phyloP scores from a whole-genome alignment of 1,140 invertebrate genomes.

The Euura lappo region DNA sequence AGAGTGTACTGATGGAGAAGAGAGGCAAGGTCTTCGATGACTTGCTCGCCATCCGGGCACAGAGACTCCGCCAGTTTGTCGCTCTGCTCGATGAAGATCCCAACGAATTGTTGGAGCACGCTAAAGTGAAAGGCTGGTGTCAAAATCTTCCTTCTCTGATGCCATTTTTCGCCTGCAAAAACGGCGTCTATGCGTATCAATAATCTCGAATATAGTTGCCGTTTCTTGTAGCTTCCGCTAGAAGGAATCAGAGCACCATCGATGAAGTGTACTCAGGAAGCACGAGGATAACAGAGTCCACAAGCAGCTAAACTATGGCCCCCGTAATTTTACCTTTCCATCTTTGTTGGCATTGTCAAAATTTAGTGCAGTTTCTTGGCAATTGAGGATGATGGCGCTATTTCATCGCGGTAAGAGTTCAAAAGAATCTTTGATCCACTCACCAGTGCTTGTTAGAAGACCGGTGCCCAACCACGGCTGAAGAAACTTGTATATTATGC shows the following conservation, averaged over 20 bases:
- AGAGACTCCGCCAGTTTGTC: slow-evolving; percentile 61
- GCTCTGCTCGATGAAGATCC: slow-evolving; percentile 72
- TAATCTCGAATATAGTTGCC: no score
- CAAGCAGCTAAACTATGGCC: no score
- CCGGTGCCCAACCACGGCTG: slow-evolving; percentile 72
- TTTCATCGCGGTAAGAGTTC: no score
- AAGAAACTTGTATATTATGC: slow-evolving; percentile 64
- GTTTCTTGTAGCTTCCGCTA: no score
- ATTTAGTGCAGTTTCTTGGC: no score
- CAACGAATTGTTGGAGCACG: slow-evolving; percentile 80
- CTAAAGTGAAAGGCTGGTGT: slow-evolving; percentile 81
- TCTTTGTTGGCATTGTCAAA: no score
- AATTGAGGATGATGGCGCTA: no score
- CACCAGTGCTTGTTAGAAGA: slow-evolving; percentile 65
- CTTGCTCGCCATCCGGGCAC: slow-evolving; percentile 43
- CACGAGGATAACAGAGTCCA: no score
- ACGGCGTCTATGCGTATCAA: not conserved
- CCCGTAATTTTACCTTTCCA: no score
- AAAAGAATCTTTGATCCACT: not conserved
- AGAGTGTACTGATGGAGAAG: slow-evolving; percentile 67
- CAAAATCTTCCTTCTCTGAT: slow-evolving; percentile 57
- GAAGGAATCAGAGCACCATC: no score
- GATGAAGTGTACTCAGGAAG: no score
- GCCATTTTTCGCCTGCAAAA: slow-evolving; percentile 77
- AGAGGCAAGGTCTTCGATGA: slow-evolving; percentile 62